Evolutionary conservation across 2,888 invertebrate species (phyloP).

Genomic region (Drosophila tanythrix): DNA sequence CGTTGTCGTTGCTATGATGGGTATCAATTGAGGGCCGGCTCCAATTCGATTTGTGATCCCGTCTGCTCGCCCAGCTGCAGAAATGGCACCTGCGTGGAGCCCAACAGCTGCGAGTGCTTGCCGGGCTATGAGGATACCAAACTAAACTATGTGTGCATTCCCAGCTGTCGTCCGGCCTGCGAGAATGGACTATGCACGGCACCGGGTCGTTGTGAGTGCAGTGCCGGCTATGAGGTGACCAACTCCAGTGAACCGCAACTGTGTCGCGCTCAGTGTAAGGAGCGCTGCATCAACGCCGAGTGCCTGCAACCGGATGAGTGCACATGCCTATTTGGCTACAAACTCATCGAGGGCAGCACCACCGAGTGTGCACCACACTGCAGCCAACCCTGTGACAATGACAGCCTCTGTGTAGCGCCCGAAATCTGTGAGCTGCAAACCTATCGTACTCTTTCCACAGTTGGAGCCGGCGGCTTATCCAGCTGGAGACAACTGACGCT

Average conservation of each 20-base stretch:
- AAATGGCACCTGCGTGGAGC: slow-evolving; percentile 85
- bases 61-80: slow-evolving; percentile 83
- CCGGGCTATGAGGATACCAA: slow-evolving; percentile 82
- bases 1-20: slow-evolving; percentile 87
- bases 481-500: slow-evolving; percentile 65
- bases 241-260: slow-evolving; percentile 76
- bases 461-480: slow-evolving; percentile 23
- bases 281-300: slow-evolving; percentile 82
- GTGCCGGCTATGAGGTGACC: slow-evolving; percentile 77
- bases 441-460: slow-evolving; percentile 32
- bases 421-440: slow-evolving; percentile 84
- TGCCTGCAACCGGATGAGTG: slow-evolving; percentile 87
- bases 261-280: slow-evolving; percentile 74
- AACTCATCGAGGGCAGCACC: slow-evolving; percentile 67
- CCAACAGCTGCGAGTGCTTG: slow-evolving; percentile 81
- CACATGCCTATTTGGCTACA: slow-evolving; percentile 85
- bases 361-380: slow-evolving; percentile 82
- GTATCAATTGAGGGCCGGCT: slow-evolving; percentile 72
- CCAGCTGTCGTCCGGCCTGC: slow-evolving; percentile 81
- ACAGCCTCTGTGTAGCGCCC: slow-evolving; percentile 76
- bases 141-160: slow-evolving; percentile 71
- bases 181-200: slow-evolving; percentile 85
- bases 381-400: slow-evolving; percentile 77
- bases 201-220: slow-evolving; percentile 86
- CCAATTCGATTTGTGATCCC: slow-evolving; percentile 80